Base-by-base conservation (phyloP, 2,888 invertebrate species). In the Plusia festucae region DNA sequence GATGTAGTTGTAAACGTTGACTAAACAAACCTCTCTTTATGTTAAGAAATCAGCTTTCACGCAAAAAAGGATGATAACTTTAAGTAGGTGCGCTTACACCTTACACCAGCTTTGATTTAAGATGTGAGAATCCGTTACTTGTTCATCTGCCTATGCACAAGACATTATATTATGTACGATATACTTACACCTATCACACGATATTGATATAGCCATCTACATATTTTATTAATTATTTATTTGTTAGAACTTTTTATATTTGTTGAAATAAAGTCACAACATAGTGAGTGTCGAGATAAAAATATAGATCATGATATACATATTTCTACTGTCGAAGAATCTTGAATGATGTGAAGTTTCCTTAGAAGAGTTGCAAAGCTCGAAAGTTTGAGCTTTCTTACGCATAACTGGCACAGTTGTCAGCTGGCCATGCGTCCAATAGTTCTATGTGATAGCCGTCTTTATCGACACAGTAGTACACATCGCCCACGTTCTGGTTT, bases 391-490 rank as follows among this genome's bases (percentile, higher is more conserved):
- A 34, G 20, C 11, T 51, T 15, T 24, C 27, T 70, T 73, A 82
- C 7, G 82, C 81, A 65, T 73, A 79, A 71, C 82, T 85, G 22
- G 74, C 78, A 55, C 88, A 90, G 16, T 65, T 68, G 68, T 86
- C 88, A 0, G 68, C 44, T n/a, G 89, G 90, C 88, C 82, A 87
- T 6, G 57, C 76, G 7, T 78, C 70, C 60, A 82, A 55, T 68
- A 90, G 75, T 20, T 82, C 85, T 2, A 85, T 85, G 11, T 78
- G 85, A 82, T 95, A 96, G 1, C 97, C 97, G 87, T 97, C 96
- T 2, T 85, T 83, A 85, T 96, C 96, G 6, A 96, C 96, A 82
- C 96, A 96, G 88, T 96, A 96, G 79, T 86, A 91, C 6, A 90
- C 87, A 62, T 93, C 92, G 18, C 95, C 95, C 40, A 93, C 92